Evolutionary conservation across 2,797 vertebrate genomes (phyloP).

Genomic region (Pseudochirops cupreus): DNA sequence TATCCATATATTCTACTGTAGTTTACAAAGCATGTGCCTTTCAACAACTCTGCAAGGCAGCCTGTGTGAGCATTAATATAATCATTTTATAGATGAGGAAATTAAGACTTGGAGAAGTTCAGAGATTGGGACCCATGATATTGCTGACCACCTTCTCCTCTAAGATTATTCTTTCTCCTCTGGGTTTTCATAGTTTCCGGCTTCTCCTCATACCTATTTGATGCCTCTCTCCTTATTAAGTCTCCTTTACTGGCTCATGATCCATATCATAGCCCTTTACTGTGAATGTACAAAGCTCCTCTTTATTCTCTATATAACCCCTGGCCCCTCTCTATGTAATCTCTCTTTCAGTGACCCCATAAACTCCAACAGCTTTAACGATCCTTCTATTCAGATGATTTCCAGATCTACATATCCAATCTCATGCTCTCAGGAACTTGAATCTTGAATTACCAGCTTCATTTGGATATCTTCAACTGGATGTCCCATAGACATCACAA

Average conservation of each 20-base stretch:
- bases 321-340: background rate
- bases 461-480: background rate
- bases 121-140: background rate
- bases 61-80: background rate
- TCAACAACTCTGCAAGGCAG: background rate
- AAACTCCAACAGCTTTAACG: background rate
- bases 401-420: background rate
- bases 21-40: background rate
- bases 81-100: background rate
- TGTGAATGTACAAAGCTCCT: background rate
- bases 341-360: background rate
- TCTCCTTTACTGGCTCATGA: background rate
- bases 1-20: background rate
- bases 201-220: background rate
- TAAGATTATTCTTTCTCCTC: background rate
- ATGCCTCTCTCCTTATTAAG: background rate
- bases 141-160: background rate
- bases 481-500: background rate
- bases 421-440: background rate
- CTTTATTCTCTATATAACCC: background rate
- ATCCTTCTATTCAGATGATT: background rate
- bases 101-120: background rate
- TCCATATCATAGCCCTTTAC: background rate
- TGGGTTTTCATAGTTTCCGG: background rate
- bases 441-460: background rate